Evolutionary conservation across 2,888 invertebrate genomes (phyloP).

Genomic region (Cataglyphis albicans): DNA sequence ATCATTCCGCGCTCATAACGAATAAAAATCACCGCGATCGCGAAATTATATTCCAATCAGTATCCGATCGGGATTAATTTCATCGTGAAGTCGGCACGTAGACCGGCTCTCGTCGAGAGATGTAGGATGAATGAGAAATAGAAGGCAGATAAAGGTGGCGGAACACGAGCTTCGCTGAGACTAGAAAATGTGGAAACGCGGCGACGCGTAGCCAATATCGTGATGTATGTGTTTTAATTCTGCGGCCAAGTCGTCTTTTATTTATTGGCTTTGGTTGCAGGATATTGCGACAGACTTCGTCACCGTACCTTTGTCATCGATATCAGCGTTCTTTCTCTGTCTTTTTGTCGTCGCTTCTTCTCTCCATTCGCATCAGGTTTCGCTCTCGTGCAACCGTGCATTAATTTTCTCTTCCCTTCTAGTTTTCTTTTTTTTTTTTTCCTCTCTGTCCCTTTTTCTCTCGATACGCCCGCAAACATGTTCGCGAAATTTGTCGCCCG

Average conservation of each 20-base stretch:
- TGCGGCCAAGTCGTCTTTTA: constrained; percentile 80
- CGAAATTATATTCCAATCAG: constrained; percentile 73
- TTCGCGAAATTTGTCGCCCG: constrained; percentile 68
- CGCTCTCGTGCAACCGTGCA: background rate
- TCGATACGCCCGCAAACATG: background rate
- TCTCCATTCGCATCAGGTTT: background rate
- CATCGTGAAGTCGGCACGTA: constrained; percentile 37
- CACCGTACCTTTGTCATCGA: constrained; percentile 45
- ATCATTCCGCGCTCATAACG: constrained; percentile 57
- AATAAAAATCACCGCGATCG: constrained; percentile 49
- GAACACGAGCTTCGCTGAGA: constrained; percentile 51
- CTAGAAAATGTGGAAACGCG: constrained; percentile 69
- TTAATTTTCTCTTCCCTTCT: constrained; percentile 27
- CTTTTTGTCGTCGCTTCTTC: constrained; percentile 12
- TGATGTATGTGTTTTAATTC: constrained; percentile 84
- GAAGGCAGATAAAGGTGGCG: constrained; percentile 45
- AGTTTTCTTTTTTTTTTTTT: background rate
- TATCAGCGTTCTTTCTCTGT: background rate
- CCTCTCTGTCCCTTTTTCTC: constrained; percentile 26
- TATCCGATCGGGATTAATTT: constrained; percentile 67
- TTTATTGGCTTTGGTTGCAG: constrained; percentile 83
- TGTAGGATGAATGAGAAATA: constrained; percentile 8
- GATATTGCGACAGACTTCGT: constrained; percentile 82
- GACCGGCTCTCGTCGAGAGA: background rate
- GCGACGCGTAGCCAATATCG: constrained; percentile 73